These are phyloP conservation scores for Caenorhabditis sp. DNA, from an alignment of 2,888 invertebrate species.

Conservation along the genomic window DNA sequence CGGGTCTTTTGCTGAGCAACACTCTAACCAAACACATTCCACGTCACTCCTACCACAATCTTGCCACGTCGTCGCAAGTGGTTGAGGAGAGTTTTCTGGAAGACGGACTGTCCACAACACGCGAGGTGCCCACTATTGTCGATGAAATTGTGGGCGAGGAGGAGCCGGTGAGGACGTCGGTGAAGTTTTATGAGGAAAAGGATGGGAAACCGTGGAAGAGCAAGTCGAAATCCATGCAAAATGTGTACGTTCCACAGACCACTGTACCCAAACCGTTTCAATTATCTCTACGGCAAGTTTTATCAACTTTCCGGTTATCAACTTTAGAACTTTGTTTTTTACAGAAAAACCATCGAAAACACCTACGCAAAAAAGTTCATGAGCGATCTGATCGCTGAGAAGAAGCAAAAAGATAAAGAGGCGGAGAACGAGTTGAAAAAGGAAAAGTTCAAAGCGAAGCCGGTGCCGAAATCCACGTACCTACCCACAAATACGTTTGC, in stretches of 20 bases:
- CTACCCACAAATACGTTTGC: conserved; percentile 54
- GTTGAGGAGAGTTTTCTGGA: conserved; percentile 52
- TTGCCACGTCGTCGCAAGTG: conserved; percentile 39
- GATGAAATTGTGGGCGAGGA: conserved; percentile 18
- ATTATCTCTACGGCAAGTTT: conserved; percentile 23
- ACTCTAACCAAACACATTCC: conserved; percentile 5
- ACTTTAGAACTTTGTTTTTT: background rate
- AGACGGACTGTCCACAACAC: conserved; percentile 28
- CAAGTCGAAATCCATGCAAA: conserved; percentile 28
- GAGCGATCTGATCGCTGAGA: conserved; percentile 33
- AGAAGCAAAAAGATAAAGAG: conserved; percentile 22
- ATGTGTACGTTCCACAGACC: conserved; percentile 15
- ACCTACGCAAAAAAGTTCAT: conserved; percentile 57
- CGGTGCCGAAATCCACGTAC: conserved; percentile 61
- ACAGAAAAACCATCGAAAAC: conserved; percentile 44
- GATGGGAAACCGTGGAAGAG: no score
- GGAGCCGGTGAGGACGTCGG: background rate
- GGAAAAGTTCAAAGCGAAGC: conserved; percentile 57
- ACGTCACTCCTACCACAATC: background rate
- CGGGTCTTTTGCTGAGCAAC: conserved; percentile 6
- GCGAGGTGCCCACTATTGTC: conserved; percentile 30
- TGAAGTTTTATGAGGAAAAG: no score
- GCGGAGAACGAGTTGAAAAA: conserved; percentile 4
- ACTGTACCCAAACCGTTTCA: conserved; percentile 53
- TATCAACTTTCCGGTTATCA: background rate